phyloP scores from a whole-genome alignment of 2,888 invertebrate species.

The Xanthostigma xanthostigma region DNA sequence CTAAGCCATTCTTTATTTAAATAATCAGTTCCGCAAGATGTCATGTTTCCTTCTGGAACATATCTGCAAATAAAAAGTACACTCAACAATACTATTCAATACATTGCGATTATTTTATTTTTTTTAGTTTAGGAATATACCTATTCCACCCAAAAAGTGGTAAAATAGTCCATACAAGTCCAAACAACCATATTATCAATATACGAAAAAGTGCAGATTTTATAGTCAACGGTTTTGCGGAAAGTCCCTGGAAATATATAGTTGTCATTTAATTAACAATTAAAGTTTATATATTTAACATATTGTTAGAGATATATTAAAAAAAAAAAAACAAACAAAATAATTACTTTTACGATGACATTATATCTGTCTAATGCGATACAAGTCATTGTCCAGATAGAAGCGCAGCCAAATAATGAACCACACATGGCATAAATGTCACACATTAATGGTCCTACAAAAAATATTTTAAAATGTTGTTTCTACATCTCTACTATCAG shows the following conservation, averaged over 20 bases:
- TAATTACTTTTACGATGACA: constrained; percentile 51
- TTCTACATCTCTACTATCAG: not conserved
- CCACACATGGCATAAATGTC: constrained; percentile 77
- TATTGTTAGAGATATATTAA: too few relatives aligned
- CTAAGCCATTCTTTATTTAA: constrained; percentile 59
- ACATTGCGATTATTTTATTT: not conserved
- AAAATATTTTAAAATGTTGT: constrained; percentile 1
- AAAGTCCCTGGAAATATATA: constrained; percentile 52
- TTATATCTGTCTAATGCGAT: constrained; percentile 88
- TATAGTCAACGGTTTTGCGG: constrained; percentile 71
- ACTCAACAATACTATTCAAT: not conserved
- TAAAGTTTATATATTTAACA: too few relatives aligned
- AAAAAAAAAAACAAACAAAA: too few relatives aligned
- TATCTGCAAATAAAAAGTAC: constrained; percentile 39
- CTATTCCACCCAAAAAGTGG: constrained; percentile 81
- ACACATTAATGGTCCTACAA: constrained; percentile 61
- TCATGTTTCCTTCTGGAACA: constrained; percentile 88
- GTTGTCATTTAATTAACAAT: too few relatives aligned
- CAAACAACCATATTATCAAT: constrained; percentile 62
- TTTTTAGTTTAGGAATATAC: constrained; percentile 23
- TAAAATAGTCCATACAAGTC: constrained; percentile 63
- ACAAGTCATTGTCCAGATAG: constrained; percentile 91
- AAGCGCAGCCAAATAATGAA: constrained; percentile 76
- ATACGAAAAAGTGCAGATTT: constrained; percentile 67
- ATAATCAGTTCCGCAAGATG: constrained; percentile 84